These are phyloP conservation scores for Austrolebias charrua DNA, from an alignment of 2,797 vertebrate genomes.

Conservation along the genomic window DNA sequence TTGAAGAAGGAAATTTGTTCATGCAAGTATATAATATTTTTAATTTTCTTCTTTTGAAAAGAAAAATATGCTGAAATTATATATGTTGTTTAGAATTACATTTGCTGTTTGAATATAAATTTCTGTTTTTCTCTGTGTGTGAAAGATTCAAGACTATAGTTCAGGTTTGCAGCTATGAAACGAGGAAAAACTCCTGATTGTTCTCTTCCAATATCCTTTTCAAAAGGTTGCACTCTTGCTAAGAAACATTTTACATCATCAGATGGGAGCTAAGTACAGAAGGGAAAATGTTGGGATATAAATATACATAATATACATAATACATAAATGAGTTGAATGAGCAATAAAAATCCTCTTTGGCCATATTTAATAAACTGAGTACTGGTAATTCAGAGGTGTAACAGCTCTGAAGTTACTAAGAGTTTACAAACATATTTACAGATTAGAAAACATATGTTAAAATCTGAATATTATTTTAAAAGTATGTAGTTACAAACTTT, in stretches of 20 bases:
- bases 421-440: too few species aligned
- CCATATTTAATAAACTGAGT: neutral
- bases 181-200: conserved; percentile 1
- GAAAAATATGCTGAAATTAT: neutral
- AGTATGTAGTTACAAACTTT: too few species aligned
- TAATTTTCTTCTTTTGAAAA: neutral
- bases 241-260: neutral
- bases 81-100: neutral
- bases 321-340: neutral
- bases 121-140: neutral
- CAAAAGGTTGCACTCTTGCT: neutral
- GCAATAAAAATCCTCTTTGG: neutral
- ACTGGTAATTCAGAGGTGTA: too few species aligned
- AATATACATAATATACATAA: too few species aligned
- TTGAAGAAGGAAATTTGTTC: conserved; percentile 10
- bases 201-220: conserved; percentile 39
- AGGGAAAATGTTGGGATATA: too few species aligned
- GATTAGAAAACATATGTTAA: too few species aligned
- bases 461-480: too few species aligned
- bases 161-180: neutral
- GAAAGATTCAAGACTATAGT: neutral
- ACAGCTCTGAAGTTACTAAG: too few species aligned
- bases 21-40: conserved; percentile 3
- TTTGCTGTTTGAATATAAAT: neutral
- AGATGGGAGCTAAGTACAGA: neutral